These are phyloP conservation scores for Channa argus DNA, from an alignment of 2,113 vertebrate species.

Conservation along the genomic window DNA sequence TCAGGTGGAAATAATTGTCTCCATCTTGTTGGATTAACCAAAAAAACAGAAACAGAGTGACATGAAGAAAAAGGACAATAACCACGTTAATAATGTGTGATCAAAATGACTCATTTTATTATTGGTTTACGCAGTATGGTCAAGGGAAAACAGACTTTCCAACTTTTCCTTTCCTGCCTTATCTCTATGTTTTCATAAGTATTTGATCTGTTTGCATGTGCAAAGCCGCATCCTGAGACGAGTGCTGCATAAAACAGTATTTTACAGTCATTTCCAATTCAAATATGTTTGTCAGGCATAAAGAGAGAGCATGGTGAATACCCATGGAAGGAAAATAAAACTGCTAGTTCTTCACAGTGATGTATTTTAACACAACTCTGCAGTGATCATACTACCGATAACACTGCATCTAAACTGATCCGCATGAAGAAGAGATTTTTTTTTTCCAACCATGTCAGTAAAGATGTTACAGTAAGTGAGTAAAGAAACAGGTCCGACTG, in stretches of 20 bases:
- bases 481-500: slow-evolving; percentile 55
- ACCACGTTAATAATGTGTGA: slow-evolving; percentile 3
- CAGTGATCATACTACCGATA: slow-evolving; percentile 23
- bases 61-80: not conserved
- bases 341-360: not conserved
- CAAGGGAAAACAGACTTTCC: not conserved
- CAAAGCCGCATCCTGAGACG: slow-evolving; percentile 16
- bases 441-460: slow-evolving; percentile 22
- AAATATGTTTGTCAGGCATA: slow-evolving; percentile 45
- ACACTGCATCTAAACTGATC: not conserved
- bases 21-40: slow-evolving; percentile 24
- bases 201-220: slow-evolving; percentile 31
- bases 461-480: slow-evolving; percentile 46
- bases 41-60: slow-evolving; percentile 1
- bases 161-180: not conserved
- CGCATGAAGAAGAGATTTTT: not conserved
- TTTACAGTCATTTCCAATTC: slow-evolving; percentile 53
- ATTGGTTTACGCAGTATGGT: not conserved
- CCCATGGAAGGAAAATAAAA: slow-evolving; percentile 20
- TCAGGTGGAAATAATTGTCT: slow-evolving; percentile 50
- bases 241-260: slow-evolving; percentile 34
- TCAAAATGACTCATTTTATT: slow-evolving; percentile 22
- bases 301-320: slow-evolving; percentile 25
- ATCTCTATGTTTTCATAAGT: not conserved
- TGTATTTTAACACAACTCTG: slow-evolving; percentile 14